Evolutionary conservation across 2,113 vertebrate species (phyloP).

Genomic region (Mirounga angustirostris): DNA sequence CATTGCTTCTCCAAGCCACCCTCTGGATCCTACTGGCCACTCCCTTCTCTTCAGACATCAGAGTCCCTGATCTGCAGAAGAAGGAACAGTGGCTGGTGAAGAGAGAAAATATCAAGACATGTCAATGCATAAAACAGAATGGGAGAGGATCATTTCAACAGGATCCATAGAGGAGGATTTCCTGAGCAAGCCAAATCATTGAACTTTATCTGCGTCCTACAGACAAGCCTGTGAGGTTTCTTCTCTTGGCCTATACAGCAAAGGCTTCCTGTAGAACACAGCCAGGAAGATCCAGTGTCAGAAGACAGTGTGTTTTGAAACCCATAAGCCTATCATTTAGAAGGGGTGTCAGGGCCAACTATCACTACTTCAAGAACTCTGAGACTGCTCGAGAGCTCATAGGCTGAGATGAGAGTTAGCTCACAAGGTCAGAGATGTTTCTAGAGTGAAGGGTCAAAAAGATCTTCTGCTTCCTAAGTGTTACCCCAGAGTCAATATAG

Average conservation of each 20-base stretch:
- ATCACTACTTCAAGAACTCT: conserved; percentile 44
- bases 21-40: not conserved
- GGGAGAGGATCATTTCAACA: not conserved
- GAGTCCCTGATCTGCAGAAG: not conserved
- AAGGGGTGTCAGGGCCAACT: conserved; percentile 28
- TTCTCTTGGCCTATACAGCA: not conserved
- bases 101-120: not conserved
- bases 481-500: not conserved
- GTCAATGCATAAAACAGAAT: not conserved
- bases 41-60: not conserved
- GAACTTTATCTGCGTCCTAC: not conserved
- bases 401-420: conserved; percentile 46
- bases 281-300: not conserved
- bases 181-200: not conserved
- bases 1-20: not conserved
- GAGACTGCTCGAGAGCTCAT: not conserved
- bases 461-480: not conserved
- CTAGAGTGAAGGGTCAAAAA: not conserved
- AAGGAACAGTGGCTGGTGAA: not conserved
- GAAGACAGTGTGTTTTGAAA: conserved; percentile 1
- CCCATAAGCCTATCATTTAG: conserved; percentile 26
- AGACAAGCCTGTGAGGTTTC: not conserved
- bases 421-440: not conserved
- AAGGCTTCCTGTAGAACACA: not conserved
- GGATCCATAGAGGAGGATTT: not conserved